Conservation (phyloP, 2,888 invertebrate species). For the Ormia ochracea region DNA sequence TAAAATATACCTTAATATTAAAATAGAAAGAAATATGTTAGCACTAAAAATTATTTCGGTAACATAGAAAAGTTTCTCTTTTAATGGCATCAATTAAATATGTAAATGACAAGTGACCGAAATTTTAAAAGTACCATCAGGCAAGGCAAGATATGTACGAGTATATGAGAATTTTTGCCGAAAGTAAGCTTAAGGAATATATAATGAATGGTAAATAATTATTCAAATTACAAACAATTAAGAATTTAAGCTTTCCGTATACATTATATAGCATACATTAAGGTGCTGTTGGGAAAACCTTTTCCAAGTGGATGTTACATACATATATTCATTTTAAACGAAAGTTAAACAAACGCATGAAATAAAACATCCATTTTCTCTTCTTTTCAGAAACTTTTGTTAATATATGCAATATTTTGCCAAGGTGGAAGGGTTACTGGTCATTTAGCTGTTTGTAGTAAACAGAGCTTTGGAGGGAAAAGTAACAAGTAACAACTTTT, state of each 20-base stretch:
- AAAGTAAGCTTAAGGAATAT: slow-evolving; percentile 15
- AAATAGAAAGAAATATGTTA: not conserved
- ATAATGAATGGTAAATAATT: not conserved
- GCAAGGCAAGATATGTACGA: too few species aligned
- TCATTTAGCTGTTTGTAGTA: too few species aligned
- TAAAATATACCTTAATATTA: too few species aligned
- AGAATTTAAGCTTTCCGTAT: not conserved
- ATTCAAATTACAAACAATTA: slow-evolving; percentile 2
- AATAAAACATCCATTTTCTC: not conserved
- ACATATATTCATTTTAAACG: not conserved
- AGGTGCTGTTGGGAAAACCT: not conserved
- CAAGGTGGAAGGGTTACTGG: not conserved
- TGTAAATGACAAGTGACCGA: slow-evolving; percentile 46
- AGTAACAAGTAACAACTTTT: not conserved
- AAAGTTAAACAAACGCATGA: not conserved
- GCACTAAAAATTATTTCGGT: not conserved
- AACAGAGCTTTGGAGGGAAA: not conserved
- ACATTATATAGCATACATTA: not conserved
- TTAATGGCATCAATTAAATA: slow-evolving; percentile 36
- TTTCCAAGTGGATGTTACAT: not conserved
- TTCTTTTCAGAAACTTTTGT: not conserved
- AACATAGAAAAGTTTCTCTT: slow-evolving; percentile 1
- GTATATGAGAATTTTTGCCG: slow-evolving; percentile 25
- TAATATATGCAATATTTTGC: too few species aligned
- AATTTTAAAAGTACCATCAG: slow-evolving; percentile 14